phyloP scores from a whole-genome alignment of 1,140 invertebrate species.

The Lamellibrachia luymesi region DNA sequence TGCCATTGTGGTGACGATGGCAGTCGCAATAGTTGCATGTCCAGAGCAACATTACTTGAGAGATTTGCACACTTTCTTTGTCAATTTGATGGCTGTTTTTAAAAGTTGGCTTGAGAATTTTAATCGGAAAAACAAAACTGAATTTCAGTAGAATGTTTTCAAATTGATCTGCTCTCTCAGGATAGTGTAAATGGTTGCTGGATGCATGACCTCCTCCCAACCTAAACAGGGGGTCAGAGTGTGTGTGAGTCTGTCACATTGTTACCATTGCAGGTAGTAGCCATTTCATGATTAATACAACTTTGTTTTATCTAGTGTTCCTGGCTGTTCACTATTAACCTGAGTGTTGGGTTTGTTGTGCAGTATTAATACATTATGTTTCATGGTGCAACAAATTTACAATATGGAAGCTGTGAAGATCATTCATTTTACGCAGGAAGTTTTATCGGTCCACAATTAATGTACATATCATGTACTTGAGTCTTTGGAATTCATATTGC shows the following conservation, averaged over 20 bases:
- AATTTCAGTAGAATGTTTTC: background rate
- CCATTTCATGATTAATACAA: background rate
- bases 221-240: background rate
- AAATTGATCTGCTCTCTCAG: background rate
- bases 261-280: background rate
- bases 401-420: background rate
- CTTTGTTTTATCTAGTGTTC: constrained; percentile 5
- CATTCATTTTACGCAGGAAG: background rate
- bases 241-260: background rate
- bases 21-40: background rate
- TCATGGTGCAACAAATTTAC: background rate
- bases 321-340: background rate
- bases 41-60: constrained; percentile 4
- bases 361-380: background rate
- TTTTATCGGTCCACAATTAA: background rate
- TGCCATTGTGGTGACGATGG: background rate
- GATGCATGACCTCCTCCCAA: background rate
- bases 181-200: background rate
- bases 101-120: background rate
- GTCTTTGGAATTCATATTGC: background rate
- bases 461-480: background rate
- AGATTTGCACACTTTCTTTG: background rate
- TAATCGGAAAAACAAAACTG: background rate
- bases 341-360: background rate
- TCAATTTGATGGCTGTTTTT: background rate